Evolutionary conservation across 2,888 invertebrate species (phyloP), one percentile per base, ranked within the genome.

Genomic region (Drosophila hamatofila): DNA sequence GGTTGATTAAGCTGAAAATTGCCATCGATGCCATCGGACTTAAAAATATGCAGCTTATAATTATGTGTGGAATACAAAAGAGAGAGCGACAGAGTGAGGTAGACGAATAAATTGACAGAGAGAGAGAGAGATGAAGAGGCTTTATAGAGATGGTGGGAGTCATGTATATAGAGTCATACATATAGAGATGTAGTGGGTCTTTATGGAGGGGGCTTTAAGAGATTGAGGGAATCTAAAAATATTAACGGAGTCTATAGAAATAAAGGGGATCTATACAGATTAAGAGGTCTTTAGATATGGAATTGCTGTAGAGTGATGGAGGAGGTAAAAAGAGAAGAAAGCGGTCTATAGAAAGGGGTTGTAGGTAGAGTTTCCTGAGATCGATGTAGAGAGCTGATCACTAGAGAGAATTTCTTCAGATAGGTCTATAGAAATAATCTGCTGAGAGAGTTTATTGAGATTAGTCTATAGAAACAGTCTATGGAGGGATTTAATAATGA

Each of bases 1-100:
- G 54, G 60, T 27, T 16, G 21, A 61, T 60, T 69, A 54, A 72
- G 52, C 52, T 46, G 61, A 18, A 35, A 69, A 72, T 72, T 69
- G 72, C 23, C 41, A 39, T 8, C 11, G n/a, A 33, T 25, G 23
- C 12, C 12, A 18, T 12, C 37, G 27, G 2, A 14, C 41, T 23
- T 23, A 27, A 58, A 30, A 27, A 39, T 14, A 14, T 11, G 23
- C 33, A 41, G 56, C 23, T 70, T 48, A 35, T 33, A 33, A 23
- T 21, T 23, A 23, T 12, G 25, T 25, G 39, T 21, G 14, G 1
- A n/a, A 16, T 3, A 11, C 8, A 21, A 16, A 7, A 6, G 16
- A 23, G n/a, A 25, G 27, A 48, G 5, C 1, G 14, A n/a, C n/a
- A 30, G 30, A 12, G 6, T 6, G 11, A 7, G 16, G 5, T 2